A percentile compares a stretch with the other conserved stretches of the same genome.
These are phyloP conservation scores for Hypolimnas misippus DNA, from an alignment of 2,888 invertebrate genomes.

Conservation along the genomic window DNA sequence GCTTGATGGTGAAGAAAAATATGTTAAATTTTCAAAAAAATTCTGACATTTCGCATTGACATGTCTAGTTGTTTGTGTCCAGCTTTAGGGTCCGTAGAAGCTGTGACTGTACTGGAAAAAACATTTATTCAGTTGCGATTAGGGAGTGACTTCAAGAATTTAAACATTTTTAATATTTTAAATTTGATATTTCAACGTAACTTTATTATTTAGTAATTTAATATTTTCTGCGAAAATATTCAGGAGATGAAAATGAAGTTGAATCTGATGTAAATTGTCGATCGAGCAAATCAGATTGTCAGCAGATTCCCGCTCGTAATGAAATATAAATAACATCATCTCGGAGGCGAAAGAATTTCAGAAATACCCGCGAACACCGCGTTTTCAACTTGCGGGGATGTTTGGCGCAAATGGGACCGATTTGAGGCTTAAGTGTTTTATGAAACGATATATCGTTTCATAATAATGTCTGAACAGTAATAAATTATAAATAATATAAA, in stretches of 20 bases:
- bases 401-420: neutral
- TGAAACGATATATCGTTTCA: too few species aligned
- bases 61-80: too few species aligned
- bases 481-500: too few species aligned
- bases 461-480: too few species aligned
- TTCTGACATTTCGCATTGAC: too few species aligned
- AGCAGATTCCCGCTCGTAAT: conserved; percentile 19
- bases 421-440: neutral
- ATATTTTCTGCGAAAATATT: conserved; percentile 22
- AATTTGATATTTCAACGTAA: conserved; percentile 4
- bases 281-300: conserved; percentile 30
- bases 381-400: neutral
- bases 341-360: conserved; percentile 9
- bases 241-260: conserved; percentile 18
- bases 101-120: too few species aligned
- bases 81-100: too few species aligned
- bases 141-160: too few species aligned
- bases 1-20: too few species aligned
- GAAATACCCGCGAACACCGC: conserved; percentile 1
- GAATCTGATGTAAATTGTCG: conserved; percentile 29
- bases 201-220: conserved; percentile 12
- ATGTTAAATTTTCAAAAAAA: too few species aligned
- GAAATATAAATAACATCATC: conserved; percentile 31
- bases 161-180: too few species aligned
- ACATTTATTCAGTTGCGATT: too few species aligned